Evolutionary conservation across 2,797 vertebrate species (phyloP).

Genomic region (Lemur catta): DNA sequence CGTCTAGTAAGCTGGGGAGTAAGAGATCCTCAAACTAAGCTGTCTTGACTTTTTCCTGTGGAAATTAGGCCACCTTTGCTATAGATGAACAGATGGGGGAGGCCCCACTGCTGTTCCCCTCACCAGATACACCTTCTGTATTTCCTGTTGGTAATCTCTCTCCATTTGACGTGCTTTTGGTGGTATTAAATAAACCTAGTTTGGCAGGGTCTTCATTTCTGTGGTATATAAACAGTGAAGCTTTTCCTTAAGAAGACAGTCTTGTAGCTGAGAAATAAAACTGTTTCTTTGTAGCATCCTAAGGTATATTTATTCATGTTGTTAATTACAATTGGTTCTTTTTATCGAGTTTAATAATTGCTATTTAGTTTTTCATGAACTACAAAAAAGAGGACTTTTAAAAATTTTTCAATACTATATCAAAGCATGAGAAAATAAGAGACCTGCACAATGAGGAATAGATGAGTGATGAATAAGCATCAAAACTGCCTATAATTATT

Average conservation of each 20-base stretch:
- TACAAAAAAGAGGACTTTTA: background rate
- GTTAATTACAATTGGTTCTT: background rate
- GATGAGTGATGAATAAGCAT: background rate
- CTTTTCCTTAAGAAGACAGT: background rate
- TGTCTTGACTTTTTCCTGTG: background rate
- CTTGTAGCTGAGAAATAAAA: background rate
- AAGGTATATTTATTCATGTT: background rate
- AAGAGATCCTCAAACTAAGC: background rate
- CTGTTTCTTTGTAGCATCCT: background rate
- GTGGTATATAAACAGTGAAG: background rate
- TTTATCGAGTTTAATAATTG: background rate
- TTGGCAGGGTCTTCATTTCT: background rate
- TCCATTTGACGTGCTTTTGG: background rate
- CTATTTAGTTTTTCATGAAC: conserved; percentile 13
- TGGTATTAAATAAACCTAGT: background rate
- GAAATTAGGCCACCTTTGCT: background rate
- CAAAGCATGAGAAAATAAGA: conserved; percentile 23
- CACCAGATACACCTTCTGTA: background rate
- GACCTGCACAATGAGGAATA: background rate
- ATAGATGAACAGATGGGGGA: too few species aligned
- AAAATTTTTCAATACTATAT: conserved; percentile 9
- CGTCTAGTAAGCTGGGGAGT: background rate
- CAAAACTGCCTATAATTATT: background rate
- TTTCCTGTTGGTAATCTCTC: background rate
- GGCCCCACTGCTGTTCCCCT: accelerated